Evolutionary conservation across 2,113 vertebrate species (phyloP).

Genomic region (Castor canadensis): DNA sequence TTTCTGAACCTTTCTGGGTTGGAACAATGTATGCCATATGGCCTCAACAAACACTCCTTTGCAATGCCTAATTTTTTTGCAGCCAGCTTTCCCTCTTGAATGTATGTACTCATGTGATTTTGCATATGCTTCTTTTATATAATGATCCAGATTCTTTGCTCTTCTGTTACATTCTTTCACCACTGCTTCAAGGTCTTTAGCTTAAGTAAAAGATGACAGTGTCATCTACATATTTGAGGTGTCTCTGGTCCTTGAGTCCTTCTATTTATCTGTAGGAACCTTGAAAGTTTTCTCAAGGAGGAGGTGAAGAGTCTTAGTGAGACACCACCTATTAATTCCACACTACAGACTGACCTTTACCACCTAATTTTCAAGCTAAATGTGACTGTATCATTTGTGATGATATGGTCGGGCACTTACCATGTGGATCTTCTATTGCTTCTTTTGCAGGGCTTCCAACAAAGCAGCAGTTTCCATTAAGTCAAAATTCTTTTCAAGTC

Average conservation of each 20-base stretch:
- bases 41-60: conserved; percentile 73
- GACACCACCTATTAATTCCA: conserved; percentile 83
- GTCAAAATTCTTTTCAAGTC: conserved; percentile 74
- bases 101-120: conserved; percentile 79
- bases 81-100: conserved; percentile 74
- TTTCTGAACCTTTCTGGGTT: conserved; percentile 71
- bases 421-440: conserved; percentile 66
- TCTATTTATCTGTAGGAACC: conserved; percentile 84
- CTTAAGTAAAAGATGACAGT: conserved; percentile 62
- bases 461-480: conserved; percentile 78
- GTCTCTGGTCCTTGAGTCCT: conserved; percentile 81
- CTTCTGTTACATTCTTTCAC: conserved; percentile 72
- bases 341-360: conserved; percentile 85
- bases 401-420: conserved; percentile 77
- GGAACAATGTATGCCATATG: conserved; percentile 76
- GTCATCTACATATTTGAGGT: conserved; percentile 82
- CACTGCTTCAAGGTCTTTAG: conserved; percentile 84
- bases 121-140: conserved; percentile 79
- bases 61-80: conserved; percentile 71
- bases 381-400: conserved; percentile 65
- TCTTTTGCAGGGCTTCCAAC: conserved; percentile 65
- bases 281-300: conserved; percentile 85
- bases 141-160: conserved; percentile 76
- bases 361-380: conserved; percentile 81
- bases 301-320: conserved; percentile 82